phyloP scores from a whole-genome alignment of 2,888 invertebrate genomes.

The Halictus quadricinctus region DNA sequence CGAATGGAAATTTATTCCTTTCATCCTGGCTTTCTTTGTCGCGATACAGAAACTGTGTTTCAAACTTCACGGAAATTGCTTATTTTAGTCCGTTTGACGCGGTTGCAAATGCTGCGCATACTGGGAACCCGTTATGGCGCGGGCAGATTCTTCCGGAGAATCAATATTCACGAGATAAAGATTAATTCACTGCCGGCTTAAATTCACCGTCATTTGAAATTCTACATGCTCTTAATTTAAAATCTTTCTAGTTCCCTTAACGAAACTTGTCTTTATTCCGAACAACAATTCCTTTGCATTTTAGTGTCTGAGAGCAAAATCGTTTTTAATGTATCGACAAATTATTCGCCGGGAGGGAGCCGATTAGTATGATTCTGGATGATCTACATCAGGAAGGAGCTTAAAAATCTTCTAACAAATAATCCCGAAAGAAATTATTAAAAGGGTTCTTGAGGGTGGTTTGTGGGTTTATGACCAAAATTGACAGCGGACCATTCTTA shows the following conservation, averaged over 20 bases:
- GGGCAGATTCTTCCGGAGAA: neutral
- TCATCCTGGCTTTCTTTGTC: neutral
- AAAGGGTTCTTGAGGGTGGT: too few relatives aligned
- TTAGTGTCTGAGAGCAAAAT: neutral
- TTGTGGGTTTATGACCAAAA: too few relatives aligned
- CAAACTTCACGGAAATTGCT: neutral
- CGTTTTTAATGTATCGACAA: neutral
- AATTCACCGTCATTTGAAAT: neutral
- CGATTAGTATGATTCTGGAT: too few relatives aligned
- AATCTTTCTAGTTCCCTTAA: neutral
- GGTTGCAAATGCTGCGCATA: neutral
- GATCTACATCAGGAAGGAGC: too few relatives aligned
- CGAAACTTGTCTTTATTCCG: neutral
- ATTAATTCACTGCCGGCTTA: neutral
- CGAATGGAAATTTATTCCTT: constrained; percentile 6
- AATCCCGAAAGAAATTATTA: too few relatives aligned
- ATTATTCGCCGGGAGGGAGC: too few relatives aligned
- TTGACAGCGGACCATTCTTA: too few relatives aligned
- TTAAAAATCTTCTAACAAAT: too few relatives aligned
- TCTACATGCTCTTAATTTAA: neutral
- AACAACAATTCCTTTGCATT: neutral
- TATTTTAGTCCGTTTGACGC: neutral
- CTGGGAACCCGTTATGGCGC: neutral
- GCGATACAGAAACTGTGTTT: neutral
- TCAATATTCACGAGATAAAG: neutral